phyloP scores from a whole-genome alignment of 2,888 invertebrate species.

The Atethmia centrago region DNA sequence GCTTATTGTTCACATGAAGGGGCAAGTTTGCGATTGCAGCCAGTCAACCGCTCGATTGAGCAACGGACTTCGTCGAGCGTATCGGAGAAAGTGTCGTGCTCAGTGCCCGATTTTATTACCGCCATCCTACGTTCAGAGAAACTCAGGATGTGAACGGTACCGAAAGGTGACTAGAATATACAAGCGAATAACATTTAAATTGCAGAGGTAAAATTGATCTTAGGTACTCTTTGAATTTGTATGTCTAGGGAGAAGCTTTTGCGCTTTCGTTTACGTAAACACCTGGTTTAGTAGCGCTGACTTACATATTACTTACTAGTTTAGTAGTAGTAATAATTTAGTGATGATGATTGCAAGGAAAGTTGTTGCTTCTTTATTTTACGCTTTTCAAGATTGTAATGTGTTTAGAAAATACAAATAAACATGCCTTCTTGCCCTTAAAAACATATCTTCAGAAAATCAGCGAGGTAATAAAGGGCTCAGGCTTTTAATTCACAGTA shows the following conservation, averaged over 20 bases:
- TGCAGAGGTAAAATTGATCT: constrained; percentile 47
- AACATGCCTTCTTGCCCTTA: not conserved
- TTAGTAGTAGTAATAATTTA: too few species aligned
- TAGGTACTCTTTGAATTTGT: constrained; percentile 38
- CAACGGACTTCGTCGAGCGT: constrained; percentile 60
- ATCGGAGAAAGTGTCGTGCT: constrained; percentile 67
- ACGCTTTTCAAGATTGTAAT: not conserved
- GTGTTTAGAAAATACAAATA: not conserved
- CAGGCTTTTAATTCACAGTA: not conserved
- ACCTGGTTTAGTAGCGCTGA: not conserved
- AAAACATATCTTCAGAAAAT: not conserved
- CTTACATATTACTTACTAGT: too few species aligned
- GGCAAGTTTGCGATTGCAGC: constrained; percentile 56
- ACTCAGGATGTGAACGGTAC: constrained; percentile 68
- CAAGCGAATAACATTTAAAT: constrained; percentile 57
- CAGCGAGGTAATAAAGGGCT: not conserved
- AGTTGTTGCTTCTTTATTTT: not conserved
- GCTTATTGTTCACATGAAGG: constrained; percentile 49
- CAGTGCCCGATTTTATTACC: constrained; percentile 66
- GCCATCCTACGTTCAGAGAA: constrained; percentile 67
- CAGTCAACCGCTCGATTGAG: constrained; percentile 67
- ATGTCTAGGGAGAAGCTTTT: constrained; percentile 31
- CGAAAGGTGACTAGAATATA: constrained; percentile 62
- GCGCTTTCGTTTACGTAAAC: constrained; percentile 31
- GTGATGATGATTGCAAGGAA: not conserved